Base-by-base conservation (phyloP, 37 sponge, comb jelly and placozoan species). In the Hexactinellida sp. region DNA sequence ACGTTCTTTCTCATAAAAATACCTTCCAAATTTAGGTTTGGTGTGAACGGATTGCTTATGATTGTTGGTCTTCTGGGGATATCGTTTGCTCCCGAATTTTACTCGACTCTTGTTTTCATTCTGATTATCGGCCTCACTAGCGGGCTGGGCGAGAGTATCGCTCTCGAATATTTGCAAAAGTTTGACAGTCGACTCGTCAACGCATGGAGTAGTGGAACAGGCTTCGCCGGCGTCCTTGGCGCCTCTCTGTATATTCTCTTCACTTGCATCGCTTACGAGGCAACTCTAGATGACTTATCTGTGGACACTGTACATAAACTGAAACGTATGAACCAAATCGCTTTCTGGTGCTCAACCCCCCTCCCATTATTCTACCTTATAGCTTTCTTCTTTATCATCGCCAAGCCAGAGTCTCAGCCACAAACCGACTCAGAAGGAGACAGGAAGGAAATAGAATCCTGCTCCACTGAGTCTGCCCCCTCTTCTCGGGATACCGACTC, bases 161-260 rank as follows among this genome's bases (percentile, higher is more conserved):
- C 86, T 19, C 85, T 89, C 5, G 89, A 86, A 23, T 89, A 85
- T 39, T 63, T 89, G 36, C 83, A 36, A 9, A 41, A 30, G 36
- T 86, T 36, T 37, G 35, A 37, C 37, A 86, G 84, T 38, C 63
- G 63, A 10, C 87, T 86, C 0, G 37, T 91, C 0, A 91, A 55
- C 54, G 89, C 92, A 16, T 91, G 92, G 92, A 84, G 87, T 38
- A 89, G 89, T 84, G 92, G 92, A 36, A 91, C 92, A 0, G 92
- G 92, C 24, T 85, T 91, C 82, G 92, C 92, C 30, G 92, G 92
- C 24, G 37, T 91, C 36, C n/a, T 87, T 24, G 92, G 92, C 16
- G 89, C 92, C 0, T 55, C 85, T n/a, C 83, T 89, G 1, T 91
- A 91, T 83, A 38, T 91, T 30, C 71, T 82, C 36, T 83, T 91